phyloP scores from a whole-genome alignment of 2,888 invertebrate genomes.

The Scaptomyza caliginosa region DNA sequence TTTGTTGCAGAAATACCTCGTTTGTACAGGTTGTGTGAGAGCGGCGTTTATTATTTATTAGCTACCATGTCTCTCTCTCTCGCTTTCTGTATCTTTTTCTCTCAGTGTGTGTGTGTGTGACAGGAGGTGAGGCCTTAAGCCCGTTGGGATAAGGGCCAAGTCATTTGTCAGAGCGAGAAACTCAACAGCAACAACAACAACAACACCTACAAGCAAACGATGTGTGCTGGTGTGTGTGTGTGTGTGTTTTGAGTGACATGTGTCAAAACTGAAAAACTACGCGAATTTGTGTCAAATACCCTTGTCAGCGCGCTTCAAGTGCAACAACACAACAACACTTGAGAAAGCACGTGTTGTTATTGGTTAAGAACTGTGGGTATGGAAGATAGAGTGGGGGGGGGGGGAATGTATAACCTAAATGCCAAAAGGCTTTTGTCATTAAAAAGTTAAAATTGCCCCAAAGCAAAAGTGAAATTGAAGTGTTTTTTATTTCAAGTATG shows the following conservation, averaged over 20 bases:
- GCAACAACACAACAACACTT: conserved; percentile 58
- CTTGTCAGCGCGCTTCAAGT: conserved; percentile 79
- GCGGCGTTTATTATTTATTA: conserved; percentile 74
- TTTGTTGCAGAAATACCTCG: conserved; percentile 37
- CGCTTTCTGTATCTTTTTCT: too few relatives aligned
- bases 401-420: not conserved
- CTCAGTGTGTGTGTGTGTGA: conserved; percentile 28
- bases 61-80: conserved; percentile 33
- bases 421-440: not conserved
- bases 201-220: conserved; percentile 26
- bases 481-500: not conserved
- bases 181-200: conserved; percentile 44
- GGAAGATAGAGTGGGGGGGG: not conserved
- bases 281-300: conserved; percentile 83
- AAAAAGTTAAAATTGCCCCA: not conserved
- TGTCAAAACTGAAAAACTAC: conserved; percentile 80
- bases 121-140: conserved; percentile 57
- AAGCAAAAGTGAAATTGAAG: conserved; percentile 20
- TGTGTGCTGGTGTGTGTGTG: conserved; percentile 16
- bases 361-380: not conserved
- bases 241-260: conserved; percentile 70
- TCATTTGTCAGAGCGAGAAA: conserved; percentile 63
- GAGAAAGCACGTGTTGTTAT: conserved; percentile 33
- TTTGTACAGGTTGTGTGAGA: conserved; percentile 52
- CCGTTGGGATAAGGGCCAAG: conserved; percentile 71